Base-by-base conservation (phyloP, 1,140 invertebrate species). In the Sarcophaga peregrina region DNA sequence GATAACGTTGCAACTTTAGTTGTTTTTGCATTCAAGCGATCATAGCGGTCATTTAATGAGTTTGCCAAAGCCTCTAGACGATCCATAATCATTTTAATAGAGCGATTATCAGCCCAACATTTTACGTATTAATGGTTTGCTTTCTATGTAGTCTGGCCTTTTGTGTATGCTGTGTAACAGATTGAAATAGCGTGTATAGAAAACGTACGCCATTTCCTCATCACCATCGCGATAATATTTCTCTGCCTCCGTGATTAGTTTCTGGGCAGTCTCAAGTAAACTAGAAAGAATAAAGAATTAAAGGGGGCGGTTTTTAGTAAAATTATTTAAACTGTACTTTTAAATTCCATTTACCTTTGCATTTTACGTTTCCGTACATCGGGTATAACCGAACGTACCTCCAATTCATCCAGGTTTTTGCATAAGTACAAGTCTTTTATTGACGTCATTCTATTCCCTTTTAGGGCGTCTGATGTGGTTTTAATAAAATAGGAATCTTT, bases 181-280 rank as follows among this genome's bases (percentile, higher is more conserved):
- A 54, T 92, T 92, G 25, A 95, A 91, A 89, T 94, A 96, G 88
- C 94, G 93, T 92, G 94, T 94, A 83, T 93, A 95, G 52, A 92
- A 91, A 45, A 96, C 92, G 85, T 94, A 96, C 1, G 94, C 93
- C 68, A 90, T 85, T 86, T 95, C 95, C 85, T 95, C 93, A 85
- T 96, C 94, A 6, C 93, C 93, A 37, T 91, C 88, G n/a, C 89
- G 86, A 17, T 90, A 90, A 68, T 90, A 85, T 48, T 92, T 85
- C 80, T 94, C 92, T 8, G 93, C 95, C 73, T 88, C 90, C 47
- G 92, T 88, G 83, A 92, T 92, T 78, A 95, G 87, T 86, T 92
- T 93, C 20, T 91, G 88, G n/a, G 94, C 92, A 81, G 92, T 92
- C 84, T 91, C 91, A 46, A 91, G 91, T 91, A 90, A 83, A 8